Evolutionary conservation across 1,140 invertebrate species (phyloP), one percentile per base, ranked within the genome.

Genomic region (Hylyphantes graminicola): DNA sequence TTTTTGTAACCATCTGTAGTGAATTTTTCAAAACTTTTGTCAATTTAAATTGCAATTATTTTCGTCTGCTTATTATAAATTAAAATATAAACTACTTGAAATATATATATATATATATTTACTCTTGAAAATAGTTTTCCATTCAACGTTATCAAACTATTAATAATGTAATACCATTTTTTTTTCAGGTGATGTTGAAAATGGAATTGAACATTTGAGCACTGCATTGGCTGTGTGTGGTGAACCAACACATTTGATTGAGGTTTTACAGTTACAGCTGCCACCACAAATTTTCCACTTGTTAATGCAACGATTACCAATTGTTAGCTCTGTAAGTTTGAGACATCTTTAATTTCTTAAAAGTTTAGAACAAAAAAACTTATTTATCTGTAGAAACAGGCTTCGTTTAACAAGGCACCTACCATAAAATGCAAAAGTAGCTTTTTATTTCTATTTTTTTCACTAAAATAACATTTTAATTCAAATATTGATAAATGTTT

Each of bases 171-270:
- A 35, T 35, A 35, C 35, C 35, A 35, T 2, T 2, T 35, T 35
- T 35, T 35, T 68, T 81, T 7, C 76, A 90, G 91, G 97, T 67
- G 94, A 98, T 86, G 89, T 97, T 82, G 96, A 97, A 85, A 93
- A 92, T 64, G 97, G 96, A 77, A 94, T 98, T 48, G 96, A 98
- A 89, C 97, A 99, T 90, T 92, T 99, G 83, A 94, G 94, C 50
- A 96, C 97, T 90, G 97, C 97, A 21, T 94, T 99, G 48, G 94
- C 96, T n/a, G 95, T 99, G 3, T 99, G 97, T 90, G 96, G 96
- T 21, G 96, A 98, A 89, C 96, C 97, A 0, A 94, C 96, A 87
- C 96, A 98, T 88, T 90, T 99, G 13, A 91, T 99, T n/a, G 93
- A 96, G 90, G 94, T 97, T 76, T 91, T 98, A n/a, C 95, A 97